phyloP scores from a whole-genome alignment of 2,888 invertebrate species.

The Rutpela maculata region DNA sequence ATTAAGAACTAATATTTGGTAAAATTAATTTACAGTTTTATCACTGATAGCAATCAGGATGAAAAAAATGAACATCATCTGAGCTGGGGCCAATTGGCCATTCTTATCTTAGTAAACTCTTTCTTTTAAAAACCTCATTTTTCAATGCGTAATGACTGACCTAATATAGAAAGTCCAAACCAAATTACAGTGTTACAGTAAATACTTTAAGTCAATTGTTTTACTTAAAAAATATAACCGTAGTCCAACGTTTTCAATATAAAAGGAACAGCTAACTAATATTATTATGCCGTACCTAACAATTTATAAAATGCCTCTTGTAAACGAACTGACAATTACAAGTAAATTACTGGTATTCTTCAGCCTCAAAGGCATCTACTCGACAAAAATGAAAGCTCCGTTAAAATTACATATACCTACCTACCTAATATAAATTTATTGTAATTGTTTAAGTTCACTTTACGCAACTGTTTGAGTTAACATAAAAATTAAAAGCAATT shows the following conservation, averaged over 20 bases:
- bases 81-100: too few species aligned
- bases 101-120: too few species aligned
- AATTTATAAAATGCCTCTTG: slow-evolving; percentile 16
- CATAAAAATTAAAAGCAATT: slow-evolving; percentile 33
- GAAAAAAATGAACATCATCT: too few species aligned
- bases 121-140: too few species aligned
- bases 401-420: slow-evolving; percentile 22
- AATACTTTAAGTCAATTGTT: slow-evolving; percentile 12
- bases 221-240: slow-evolving; percentile 25
- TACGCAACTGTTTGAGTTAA: slow-evolving; percentile 16
- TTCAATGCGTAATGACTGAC: not conserved
- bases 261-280: slow-evolving; percentile 21
- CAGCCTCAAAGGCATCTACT: slow-evolving; percentile 3
- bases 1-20: too few species aligned
- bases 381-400: slow-evolving; percentile 3
- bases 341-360: not conserved
- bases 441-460: slow-evolving; percentile 29
- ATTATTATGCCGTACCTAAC: slow-evolving; percentile 9
- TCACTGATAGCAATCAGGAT: too few species aligned
- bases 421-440: slow-evolving; percentile 33
- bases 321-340: slow-evolving; percentile 16
- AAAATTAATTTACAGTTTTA: too few species aligned
- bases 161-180: slow-evolving; percentile 22
- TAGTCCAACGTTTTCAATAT: slow-evolving; percentile 34
- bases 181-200: slow-evolving; percentile 16